A percentile compares a stretch with the other conserved stretches of the same genome.
phyloP scores from a whole-genome alignment of 2,113 vertebrate genomes.

The Ptychochromis oligacanthus region DNA sequence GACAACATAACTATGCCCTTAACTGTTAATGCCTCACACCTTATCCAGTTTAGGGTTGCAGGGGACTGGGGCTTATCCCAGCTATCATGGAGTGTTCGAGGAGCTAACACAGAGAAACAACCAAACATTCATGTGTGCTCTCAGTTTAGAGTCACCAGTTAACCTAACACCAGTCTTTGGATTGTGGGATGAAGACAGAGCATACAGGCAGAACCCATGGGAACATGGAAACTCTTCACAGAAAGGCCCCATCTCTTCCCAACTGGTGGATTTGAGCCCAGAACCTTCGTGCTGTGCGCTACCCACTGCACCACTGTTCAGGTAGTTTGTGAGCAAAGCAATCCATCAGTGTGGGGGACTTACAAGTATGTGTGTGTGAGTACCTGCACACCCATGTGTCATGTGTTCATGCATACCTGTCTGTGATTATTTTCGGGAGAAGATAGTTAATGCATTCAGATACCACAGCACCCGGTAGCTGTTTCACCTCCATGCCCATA shows the following conservation, averaged over 20 bases:
- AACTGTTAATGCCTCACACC: not conserved
- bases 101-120: not conserved
- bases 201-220: not conserved
- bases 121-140: not conserved
- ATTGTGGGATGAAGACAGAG: not conserved
- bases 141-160: not conserved
- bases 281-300: not conserved
- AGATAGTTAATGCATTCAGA: constrained; percentile 28
- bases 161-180: not conserved
- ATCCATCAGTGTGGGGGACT: not conserved
- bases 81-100: not conserved
- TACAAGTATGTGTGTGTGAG: not conserved
- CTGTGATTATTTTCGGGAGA: constrained; percentile 13
- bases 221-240: not conserved
- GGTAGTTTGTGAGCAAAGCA: not conserved
- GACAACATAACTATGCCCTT: not conserved
- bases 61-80: not conserved
- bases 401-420: not conserved
- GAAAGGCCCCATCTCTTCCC: not conserved
- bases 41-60: not conserved
- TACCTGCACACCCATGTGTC: not conserved
- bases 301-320: not conserved
- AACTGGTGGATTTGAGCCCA: not conserved
- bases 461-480: constrained; percentile 4
- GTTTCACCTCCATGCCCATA: constrained; percentile 37